Evolutionary conservation across 1,140 invertebrate species (phyloP).

Genomic region (Scylla paramamosain): DNA sequence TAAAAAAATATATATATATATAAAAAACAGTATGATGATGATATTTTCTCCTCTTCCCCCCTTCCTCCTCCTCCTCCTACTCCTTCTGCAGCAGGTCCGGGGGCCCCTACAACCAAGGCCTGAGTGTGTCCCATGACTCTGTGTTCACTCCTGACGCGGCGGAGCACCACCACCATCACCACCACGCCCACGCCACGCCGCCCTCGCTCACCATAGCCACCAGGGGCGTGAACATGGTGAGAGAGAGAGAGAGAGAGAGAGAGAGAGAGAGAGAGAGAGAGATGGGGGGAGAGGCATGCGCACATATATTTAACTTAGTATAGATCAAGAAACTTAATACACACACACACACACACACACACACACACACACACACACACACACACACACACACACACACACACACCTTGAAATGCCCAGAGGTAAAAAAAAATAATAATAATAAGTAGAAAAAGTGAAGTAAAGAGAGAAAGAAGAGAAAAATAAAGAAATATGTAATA

Average conservation of each 20-base stretch:
- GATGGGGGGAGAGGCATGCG: neutral
- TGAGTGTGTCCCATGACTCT: conserved; percentile 89
- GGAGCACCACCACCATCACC: conserved; percentile 59
- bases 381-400: neutral
- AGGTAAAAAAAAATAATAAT: neutral
- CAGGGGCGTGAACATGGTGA: conserved; percentile 76
- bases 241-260: neutral
- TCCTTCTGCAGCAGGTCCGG: conserved; percentile 53
- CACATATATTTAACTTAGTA: no score
- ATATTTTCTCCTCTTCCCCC: neutral
- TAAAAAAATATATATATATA: no score
- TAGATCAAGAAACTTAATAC: no score
- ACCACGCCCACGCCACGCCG: conserved; percentile 65
- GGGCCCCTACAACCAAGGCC: conserved; percentile 79
- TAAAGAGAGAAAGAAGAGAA: no score
- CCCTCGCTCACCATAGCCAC: conserved; percentile 72
- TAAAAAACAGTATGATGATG: neutral
- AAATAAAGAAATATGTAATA: no score
- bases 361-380: conserved; percentile 7
- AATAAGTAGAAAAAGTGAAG: neutral
- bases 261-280: neutral
- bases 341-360: neutral
- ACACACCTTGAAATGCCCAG: neutral
- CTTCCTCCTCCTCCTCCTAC: neutral
- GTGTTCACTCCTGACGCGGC: conserved; percentile 83